Conservation (phyloP, 1,140 invertebrate species). For the Lutraria rhynchaena region DNA sequence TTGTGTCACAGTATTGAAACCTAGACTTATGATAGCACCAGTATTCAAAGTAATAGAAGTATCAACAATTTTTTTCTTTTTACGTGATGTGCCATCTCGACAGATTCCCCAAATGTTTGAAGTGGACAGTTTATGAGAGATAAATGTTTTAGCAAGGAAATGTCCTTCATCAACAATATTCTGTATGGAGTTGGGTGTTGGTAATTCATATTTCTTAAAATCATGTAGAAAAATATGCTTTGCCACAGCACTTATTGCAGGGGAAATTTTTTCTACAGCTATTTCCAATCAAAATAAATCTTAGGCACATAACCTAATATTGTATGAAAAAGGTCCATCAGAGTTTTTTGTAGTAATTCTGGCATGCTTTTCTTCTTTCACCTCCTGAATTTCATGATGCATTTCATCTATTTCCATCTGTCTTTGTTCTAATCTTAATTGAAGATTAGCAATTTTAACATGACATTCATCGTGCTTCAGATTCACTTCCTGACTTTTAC, state of each 20-base stretch:
- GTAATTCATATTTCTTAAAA: constrained; percentile 16
- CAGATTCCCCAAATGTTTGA: not conserved
- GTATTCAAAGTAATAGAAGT: not conserved
- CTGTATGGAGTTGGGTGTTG: constrained; percentile 10
- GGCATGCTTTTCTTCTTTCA: constrained; percentile 1
- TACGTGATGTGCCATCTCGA: constrained; percentile 26
- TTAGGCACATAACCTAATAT: constrained; percentile 49
- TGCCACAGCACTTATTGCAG: constrained; percentile 38
- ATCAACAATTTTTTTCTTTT: constrained; percentile 1
- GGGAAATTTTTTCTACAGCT: constrained; percentile 57
- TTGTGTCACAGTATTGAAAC: not conserved
- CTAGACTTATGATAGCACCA: not conserved
- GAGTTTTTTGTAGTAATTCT: constrained; percentile 4
- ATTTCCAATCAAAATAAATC: constrained; percentile 59
- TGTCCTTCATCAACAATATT: constrained; percentile 32
- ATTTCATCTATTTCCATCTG: not conserved
- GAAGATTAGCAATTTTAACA: not conserved
- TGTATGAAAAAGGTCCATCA: constrained; percentile 44
- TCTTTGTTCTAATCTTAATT: not conserved
- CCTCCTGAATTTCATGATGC: constrained; percentile 1
- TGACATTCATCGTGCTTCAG: not conserved
- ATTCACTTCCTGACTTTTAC: too few relatives aligned
- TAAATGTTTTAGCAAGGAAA: constrained; percentile 21
- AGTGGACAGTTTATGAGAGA: not conserved
- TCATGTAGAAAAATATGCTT: constrained; percentile 42